Evolutionary conservation across 2,113 vertebrate species (phyloP).

Genomic region (Taurulus bubalis): DNA sequence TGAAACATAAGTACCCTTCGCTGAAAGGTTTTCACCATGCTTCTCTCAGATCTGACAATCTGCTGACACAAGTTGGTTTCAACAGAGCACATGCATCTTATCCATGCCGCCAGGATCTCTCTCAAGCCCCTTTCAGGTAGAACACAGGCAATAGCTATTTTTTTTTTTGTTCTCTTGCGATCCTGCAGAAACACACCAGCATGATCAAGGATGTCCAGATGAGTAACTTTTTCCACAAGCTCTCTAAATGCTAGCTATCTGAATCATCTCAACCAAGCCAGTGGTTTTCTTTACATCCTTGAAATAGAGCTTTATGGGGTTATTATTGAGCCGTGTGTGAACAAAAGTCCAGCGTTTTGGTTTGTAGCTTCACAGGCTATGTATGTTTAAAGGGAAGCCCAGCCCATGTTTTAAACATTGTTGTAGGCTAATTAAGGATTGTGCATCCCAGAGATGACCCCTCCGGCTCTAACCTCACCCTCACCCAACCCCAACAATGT

Average conservation of each 20-base stretch:
- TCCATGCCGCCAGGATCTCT: not conserved
- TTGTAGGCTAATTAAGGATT: slow-evolving; percentile 25
- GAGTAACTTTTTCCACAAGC: not conserved
- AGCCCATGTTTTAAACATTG: slow-evolving; percentile 36
- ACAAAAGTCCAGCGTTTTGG: slow-evolving; percentile 7
- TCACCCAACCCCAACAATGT: slow-evolving; percentile 27
- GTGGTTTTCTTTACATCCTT: slow-evolving; percentile 22
- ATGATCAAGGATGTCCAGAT: not conserved
- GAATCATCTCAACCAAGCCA: slow-evolving; percentile 4
- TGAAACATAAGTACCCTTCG: not conserved
- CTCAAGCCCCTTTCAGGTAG: not conserved
- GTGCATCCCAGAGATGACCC: slow-evolving; percentile 30
- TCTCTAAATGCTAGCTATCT: slow-evolving; percentile 16
- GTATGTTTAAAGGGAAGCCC: slow-evolving; percentile 22
- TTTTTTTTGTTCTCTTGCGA: not conserved
- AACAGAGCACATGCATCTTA: slow-evolving; percentile 40
- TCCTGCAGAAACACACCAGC: not conserved
- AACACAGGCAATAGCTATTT: slow-evolving; percentile 5
- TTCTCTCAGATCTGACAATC: slow-evolving; percentile 33
- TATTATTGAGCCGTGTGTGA: slow-evolving; percentile 16
- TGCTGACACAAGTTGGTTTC: slow-evolving; percentile 23
- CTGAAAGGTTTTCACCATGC: slow-evolving; percentile 5
- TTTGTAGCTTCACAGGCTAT: slow-evolving; percentile 18
- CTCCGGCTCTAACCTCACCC: slow-evolving; percentile 14
- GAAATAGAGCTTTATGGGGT: slow-evolving; percentile 14